Conservation (phyloP, 2,113 vertebrate species). For the Nerophis lumbriciformis region DNA sequence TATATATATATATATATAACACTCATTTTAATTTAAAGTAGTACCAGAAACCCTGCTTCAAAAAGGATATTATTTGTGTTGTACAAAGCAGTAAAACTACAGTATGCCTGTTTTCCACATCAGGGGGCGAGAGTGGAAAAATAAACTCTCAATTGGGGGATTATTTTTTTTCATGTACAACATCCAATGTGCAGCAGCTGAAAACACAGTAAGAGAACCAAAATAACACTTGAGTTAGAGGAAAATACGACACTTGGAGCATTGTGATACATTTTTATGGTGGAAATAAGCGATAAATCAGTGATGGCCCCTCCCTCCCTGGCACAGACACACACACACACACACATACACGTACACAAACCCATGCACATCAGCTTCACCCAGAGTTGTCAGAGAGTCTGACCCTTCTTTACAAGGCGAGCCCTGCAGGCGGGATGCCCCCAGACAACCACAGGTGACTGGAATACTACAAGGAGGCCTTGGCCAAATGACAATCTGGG, state of each 20-base stretch:
- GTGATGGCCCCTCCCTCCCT: constrained; percentile 6
- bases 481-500: constrained; percentile 50
- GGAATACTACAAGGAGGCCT: constrained; percentile 25
- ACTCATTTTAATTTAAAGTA: not conserved
- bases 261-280: not conserved
- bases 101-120: constrained; percentile 43
- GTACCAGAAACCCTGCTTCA: not conserved
- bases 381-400: constrained; percentile 28
- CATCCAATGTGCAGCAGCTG: constrained; percentile 26
- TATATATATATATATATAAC: no score
- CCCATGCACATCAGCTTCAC: constrained; percentile 27
- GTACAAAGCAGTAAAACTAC: constrained; percentile 4
- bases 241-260: not conserved
- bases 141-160: constrained; percentile 24
- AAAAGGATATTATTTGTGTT: not conserved
- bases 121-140: constrained; percentile 38
- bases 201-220: constrained; percentile 6
- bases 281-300: not conserved
- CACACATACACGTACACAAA: not conserved
- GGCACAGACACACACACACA: constrained; percentile 11
- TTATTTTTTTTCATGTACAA: constrained; percentile 2
- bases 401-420: constrained; percentile 22
- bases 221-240: not conserved
- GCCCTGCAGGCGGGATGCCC: constrained; percentile 33
- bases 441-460: constrained; percentile 30